Base-by-base conservation (phyloP, 2,113 vertebrate species). In the Anhinga rufa region DNA sequence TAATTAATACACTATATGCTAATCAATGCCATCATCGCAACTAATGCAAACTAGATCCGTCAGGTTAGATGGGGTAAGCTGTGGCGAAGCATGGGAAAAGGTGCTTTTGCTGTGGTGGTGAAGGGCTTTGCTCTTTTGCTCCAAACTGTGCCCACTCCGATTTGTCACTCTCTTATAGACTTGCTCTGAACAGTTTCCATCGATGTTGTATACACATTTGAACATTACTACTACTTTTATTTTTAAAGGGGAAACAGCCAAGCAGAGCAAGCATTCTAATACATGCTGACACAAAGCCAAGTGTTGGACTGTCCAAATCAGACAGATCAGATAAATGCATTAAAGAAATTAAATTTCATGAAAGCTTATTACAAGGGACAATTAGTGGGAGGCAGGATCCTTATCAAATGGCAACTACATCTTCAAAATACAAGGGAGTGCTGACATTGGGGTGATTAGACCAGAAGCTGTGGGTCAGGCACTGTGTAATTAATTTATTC, bases 161-260 rank as follows among this genome's bases (percentile, higher is more conserved):
- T 54, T 51, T 46, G 29, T 81, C 70, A 8, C 16, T 19, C 14
- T 13, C 7, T n/a, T 17, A 19, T 2, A 40, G 46, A 1, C 24
- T 15, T 40, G 4, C 28, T 69, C 36, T 34, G 38, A 11, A 26
- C 6, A 2, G 0, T 15, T 86, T 51, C n/a, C 46, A 29, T 8
- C 0, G 0, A 3, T 5, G 22, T 14, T 20, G 7, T 62, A 7
- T 3, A 21, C 0, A 0, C 9, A 0, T 77, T 62, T 24, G 19
- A 46, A 46, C 12, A 0, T 17, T 8, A 11, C 20, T 11, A 19
- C 36, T 80, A 4, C 22, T 61, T 36, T 14, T 12, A 11, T 71
- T 83, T 93, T 64, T 36, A 11, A 4, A 32, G 64, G 52, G 38
- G 58, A 57, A n/a, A 19, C 17, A 29, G 51, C 16, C 44, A 34